Evolutionary conservation across 2,888 invertebrate genomes (phyloP), one percentile per base, ranked within the genome.

Genomic region (Harpalus rubripes): DNA sequence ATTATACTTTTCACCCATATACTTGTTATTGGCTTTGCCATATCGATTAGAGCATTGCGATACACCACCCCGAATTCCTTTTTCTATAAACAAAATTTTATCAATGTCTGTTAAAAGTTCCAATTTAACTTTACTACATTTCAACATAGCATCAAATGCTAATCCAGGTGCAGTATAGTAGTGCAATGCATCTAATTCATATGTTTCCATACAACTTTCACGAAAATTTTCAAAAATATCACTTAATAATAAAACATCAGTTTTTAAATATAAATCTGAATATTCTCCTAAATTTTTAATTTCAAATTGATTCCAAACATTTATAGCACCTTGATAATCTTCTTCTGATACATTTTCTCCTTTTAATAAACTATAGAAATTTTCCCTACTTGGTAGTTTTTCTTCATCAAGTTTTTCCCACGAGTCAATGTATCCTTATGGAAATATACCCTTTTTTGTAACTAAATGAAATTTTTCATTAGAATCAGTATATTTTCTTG

Each of bases 71-170:
- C 89, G 85, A 81, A 90, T 88, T 3, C 89, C 89, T 44, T 85
- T 86, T 85, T 88, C 87, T 44, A 89, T 82, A 86, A 90, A 89
- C 32, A 88, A 78, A 72, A 89, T 26, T 88, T 88, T 90, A 82
- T 89, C 88, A 15, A 89, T 86, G 84, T 91, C 89, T 0, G 88
- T 89, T 32, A 90, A 84, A 6, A 91, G 81, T 83, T 90, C 88
- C 18, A 90, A 78, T 80, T 88, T 81, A 10, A 90, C 85, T 61
- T 87, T 76, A 0, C 89, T 90, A 65, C 85, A 84, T 87, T 90
- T 90, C 4, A 90, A 85, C 89, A 90, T 89, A 0, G 89, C 88
- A 86, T 90, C 89, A 88, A 86, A 90, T 16, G 89, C 86, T 22
- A 90, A 86, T 0, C 89, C 89, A 1, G 89, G 90, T 6, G 87